Conservation (phyloP, 2,113 vertebrate genomes). For the Ramphastos sulfuratus region DNA sequence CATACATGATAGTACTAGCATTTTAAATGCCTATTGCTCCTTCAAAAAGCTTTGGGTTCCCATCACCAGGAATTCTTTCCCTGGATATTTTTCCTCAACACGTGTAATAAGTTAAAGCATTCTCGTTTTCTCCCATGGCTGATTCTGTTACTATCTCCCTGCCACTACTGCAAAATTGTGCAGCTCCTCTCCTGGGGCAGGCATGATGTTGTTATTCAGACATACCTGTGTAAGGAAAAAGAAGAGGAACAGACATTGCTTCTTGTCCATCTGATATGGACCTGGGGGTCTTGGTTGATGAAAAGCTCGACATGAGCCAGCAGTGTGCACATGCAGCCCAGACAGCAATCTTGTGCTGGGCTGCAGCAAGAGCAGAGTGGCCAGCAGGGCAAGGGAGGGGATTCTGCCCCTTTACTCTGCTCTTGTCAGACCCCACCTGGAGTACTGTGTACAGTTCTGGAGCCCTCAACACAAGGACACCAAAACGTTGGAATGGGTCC, state of each 20-base stretch:
- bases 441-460: too few relatives aligned
- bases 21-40: neutral
- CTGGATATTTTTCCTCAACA: neutral
- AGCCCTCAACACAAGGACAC: too few relatives aligned
- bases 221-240: neutral
- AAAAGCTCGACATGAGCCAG: too few relatives aligned
- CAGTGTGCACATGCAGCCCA: too few relatives aligned
- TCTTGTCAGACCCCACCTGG: too few relatives aligned
- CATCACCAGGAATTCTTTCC: neutral
- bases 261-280: neutral
- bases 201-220: neutral
- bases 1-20: neutral
- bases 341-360: too few relatives aligned
- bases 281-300: neutral
- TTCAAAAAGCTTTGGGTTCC: neutral
- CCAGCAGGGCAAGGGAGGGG: too few relatives aligned
- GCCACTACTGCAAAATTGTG: neutral
- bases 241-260: neutral
- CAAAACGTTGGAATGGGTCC: too few relatives aligned
- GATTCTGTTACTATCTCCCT: neutral
- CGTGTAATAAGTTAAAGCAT: neutral
- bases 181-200: neutral
- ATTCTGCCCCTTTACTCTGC: too few relatives aligned
- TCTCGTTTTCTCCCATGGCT: neutral
- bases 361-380: too few relatives aligned